A percentile compares a stretch with the other conserved stretches of the same genome.
Evolutionary conservation across 2,797 vertebrate genomes (phyloP).

Genomic region (Garrulus glandarius): DNA sequence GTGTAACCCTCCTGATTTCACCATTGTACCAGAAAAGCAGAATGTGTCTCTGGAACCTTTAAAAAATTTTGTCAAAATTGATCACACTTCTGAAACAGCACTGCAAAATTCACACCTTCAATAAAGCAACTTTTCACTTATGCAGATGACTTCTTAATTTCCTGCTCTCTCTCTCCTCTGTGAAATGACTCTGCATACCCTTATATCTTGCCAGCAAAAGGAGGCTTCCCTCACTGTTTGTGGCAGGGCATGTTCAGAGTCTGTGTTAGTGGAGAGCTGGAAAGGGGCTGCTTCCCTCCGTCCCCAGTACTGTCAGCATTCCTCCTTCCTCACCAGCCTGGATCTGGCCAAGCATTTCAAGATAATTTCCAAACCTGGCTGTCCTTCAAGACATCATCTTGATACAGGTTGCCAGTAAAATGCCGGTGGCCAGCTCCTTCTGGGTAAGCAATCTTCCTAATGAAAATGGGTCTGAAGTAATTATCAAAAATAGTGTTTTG

Average conservation of each 20-base stretch:
- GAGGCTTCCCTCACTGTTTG: background rate
- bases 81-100: background rate
- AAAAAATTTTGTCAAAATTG: background rate
- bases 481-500: constrained; percentile 37
- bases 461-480: constrained; percentile 34
- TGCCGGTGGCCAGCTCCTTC: background rate
- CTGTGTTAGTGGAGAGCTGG: background rate
- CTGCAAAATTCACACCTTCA: background rate
- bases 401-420: constrained; percentile 1
- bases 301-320: background rate
- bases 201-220: background rate
- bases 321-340: background rate
- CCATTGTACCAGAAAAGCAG: background rate
- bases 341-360: background rate
- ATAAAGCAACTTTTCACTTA: background rate
- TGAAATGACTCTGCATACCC: constrained; percentile 24
- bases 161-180: background rate
- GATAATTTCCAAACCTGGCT: constrained; percentile 7
- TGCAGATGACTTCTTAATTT: background rate
- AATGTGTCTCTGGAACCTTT: background rate
- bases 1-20: background rate
- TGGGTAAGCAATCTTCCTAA: constrained; percentile 53
- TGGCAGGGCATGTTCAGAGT: background rate
- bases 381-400: constrained; percentile 31
- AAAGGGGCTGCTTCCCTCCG: constrained; percentile 11